phyloP scores from a whole-genome alignment of 2,113 vertebrate species.

The Neogale vison region DNA sequence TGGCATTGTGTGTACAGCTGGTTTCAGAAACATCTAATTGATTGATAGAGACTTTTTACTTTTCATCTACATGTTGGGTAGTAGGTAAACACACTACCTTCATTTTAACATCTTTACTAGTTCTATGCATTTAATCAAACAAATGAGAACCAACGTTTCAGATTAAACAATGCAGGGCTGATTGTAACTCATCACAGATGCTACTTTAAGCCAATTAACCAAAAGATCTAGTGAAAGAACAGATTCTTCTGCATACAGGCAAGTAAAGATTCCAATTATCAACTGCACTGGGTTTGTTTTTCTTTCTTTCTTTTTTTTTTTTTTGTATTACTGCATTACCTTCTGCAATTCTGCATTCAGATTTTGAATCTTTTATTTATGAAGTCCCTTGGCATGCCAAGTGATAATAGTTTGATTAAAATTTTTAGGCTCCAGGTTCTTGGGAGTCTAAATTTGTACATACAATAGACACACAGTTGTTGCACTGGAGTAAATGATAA shows the following conservation, averaged over 20 bases:
- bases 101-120: background rate
- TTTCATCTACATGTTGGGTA: background rate
- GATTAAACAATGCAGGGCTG: background rate
- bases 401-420: background rate
- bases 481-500: background rate
- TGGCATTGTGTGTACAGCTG: constrained; percentile 22
- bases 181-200: constrained; percentile 21
- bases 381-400: background rate
- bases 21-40: constrained; percentile 30
- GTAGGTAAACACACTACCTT: constrained; percentile 17
- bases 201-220: constrained; percentile 8
- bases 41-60: constrained; percentile 25
- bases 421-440: background rate
- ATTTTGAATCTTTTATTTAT: constrained; percentile 26
- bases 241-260: background rate
- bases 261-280: background rate
- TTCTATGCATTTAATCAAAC: constrained; percentile 14
- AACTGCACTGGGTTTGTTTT: background rate
- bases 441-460: background rate
- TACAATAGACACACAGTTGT: background rate
- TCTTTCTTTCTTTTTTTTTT: background rate
- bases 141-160: background rate
- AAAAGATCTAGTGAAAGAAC: background rate
- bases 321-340: background rate
- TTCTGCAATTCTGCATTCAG: background rate